Evolutionary conservation across 2,113 vertebrate species (phyloP), one percentile per base, ranked within the genome.

Genomic region (Saccopteryx leptura): DNA sequence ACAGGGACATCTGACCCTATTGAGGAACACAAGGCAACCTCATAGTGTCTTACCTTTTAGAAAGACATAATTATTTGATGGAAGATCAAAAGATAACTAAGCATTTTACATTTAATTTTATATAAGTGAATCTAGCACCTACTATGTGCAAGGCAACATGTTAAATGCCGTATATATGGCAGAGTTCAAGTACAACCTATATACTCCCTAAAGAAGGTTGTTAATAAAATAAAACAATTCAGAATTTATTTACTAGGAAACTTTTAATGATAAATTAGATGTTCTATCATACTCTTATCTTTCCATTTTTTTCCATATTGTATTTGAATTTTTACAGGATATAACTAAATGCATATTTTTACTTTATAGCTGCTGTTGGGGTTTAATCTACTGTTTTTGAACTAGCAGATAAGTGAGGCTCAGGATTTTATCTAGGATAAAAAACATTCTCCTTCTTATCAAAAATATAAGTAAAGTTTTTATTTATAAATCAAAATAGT

Each of bases 91-190:
- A 26, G 8, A 1, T 61, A 2, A 2, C 15, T 52, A 76, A 23
- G 12, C 58, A 82, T 96, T 95, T 91, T 89, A 63, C 39, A 80
- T 80, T 75, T 66, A 87, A 95, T 80, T 90, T 71, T 88, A 60
- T 2, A 15, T 4, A 4, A 78, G 11, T 83, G 5, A 2, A 54
- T 24, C 74, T 9, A 82, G 39, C 9, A 86, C 31, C 50, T 88
- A 63, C 46, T 79, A 7, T 39, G 12, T 72, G 33, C 13, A 86
- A 86, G 33, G 2, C 52, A 58, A 88, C 18, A 85, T 88, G 23
- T 28, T 89, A 65, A 93, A 52, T 39, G 28, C 10, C 66, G 76
- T 50, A 33, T 28, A 39, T 24, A 13, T 21, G 18, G 50, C 21
- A 90, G 11, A 79, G 39, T 46, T 58, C 39, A 93, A 50, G 26